These are phyloP conservation scores for Isichthys henryi DNA, from an alignment of 2,113 vertebrate genomes.

Conservation along the genomic window DNA sequence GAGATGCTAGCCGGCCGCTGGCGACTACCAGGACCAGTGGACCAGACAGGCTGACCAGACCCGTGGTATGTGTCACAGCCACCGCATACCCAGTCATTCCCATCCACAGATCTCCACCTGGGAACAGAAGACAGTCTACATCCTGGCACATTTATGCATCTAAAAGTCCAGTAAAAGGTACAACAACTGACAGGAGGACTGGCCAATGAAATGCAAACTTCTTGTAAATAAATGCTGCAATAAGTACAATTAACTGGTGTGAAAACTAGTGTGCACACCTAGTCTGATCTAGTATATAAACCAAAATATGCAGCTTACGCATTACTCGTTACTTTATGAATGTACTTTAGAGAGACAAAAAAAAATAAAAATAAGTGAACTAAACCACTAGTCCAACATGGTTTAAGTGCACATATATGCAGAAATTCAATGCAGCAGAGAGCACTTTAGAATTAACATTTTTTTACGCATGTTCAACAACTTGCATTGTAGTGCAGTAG, in stretches of 20 bases:
- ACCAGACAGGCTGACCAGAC: not conserved
- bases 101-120: slow-evolving; percentile 11
- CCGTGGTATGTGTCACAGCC: not conserved
- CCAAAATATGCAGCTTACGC: not conserved
- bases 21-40: not conserved
- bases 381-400: too few relatives aligned
- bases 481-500: not conserved
- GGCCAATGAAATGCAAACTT: not conserved
- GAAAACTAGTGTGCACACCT: not conserved
- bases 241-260: too few relatives aligned
- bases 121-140: not conserved
- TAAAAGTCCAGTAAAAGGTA: too few relatives aligned
- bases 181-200: not conserved
- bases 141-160: not conserved
- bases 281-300: not conserved
- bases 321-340: not conserved
- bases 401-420: not conserved
- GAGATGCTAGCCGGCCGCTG: not conserved
- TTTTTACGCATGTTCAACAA: not conserved
- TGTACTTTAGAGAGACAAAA: too few relatives aligned
- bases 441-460: too few relatives aligned
- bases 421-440: not conserved
- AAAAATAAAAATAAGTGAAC: too few relatives aligned
- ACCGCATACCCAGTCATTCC: not conserved
- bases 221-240: too few relatives aligned